These are phyloP conservation scores for Siniperca obscura DNA, from an alignment of 2,797 vertebrate genomes.

Conservation along the genomic window DNA sequence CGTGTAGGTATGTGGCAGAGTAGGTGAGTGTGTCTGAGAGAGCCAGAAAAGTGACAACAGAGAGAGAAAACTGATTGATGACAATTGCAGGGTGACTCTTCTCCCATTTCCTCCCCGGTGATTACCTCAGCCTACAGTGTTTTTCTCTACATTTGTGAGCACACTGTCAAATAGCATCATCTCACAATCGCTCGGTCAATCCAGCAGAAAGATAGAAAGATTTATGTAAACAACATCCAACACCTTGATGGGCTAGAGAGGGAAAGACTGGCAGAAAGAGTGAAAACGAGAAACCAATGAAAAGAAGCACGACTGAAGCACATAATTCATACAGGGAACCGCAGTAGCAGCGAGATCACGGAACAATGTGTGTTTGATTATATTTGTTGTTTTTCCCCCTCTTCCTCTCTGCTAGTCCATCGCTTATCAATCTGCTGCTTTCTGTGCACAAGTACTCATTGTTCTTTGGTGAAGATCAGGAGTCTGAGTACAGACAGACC, in stretches of 20 bases:
- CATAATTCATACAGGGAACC: conserved; percentile 35
- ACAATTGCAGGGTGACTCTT: conserved; percentile 54
- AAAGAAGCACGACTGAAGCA: conserved; percentile 13
- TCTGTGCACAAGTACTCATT: conserved; percentile 39
- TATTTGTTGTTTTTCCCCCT: conserved; percentile 15
- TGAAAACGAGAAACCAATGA: conserved; percentile 4
- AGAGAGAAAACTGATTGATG: conserved; percentile 44
- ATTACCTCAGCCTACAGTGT: conserved; percentile 62
- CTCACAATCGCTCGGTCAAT: conserved; percentile 27
- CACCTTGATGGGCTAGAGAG: conserved; percentile 38
- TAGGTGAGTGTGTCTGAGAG: conserved; percentile 32
- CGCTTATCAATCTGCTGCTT: conserved; percentile 41
- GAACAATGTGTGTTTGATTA: conserved; percentile 47
- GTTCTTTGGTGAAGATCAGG: conserved; percentile 43
- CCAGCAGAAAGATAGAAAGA: conserved; percentile 31
- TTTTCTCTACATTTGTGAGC: conserved; percentile 41
- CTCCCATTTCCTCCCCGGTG: conserved; percentile 52
- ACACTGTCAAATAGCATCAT: conserved; percentile 62
- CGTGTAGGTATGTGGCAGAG: conserved; percentile 8
- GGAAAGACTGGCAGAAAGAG: conserved; percentile 18
- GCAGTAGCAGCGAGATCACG: conserved; percentile 30
- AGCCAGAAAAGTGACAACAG: conserved; percentile 47
- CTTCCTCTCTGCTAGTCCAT: background rate
- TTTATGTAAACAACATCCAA: conserved; percentile 64
- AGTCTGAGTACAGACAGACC: conserved; percentile 54